These are phyloP conservation scores for Sebastiscus tertius DNA, from an alignment of 2,797 vertebrate genomes.

Conservation along the genomic window DNA sequence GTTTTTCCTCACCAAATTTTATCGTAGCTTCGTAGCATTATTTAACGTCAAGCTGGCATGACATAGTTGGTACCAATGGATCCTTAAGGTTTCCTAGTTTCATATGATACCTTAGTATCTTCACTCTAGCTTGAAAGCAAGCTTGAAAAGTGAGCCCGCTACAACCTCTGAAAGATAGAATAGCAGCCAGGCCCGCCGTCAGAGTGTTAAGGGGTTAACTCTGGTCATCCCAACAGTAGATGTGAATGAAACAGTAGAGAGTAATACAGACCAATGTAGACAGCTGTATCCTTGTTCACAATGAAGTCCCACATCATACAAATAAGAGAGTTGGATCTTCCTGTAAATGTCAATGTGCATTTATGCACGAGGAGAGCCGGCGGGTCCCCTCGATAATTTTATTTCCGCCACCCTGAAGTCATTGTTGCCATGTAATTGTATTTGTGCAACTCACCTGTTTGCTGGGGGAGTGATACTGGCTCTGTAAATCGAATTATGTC, in stretches of 20 bases:
- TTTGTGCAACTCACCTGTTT: conserved; percentile 81
- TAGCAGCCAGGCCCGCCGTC: too few relatives aligned
- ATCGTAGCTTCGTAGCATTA: too few relatives aligned
- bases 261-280: not conserved
- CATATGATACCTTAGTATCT: too few relatives aligned
- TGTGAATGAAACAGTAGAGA: conserved; percentile 9
- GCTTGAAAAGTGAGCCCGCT: too few relatives aligned
- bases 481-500: conserved; percentile 87
- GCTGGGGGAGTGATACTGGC: conserved; percentile 70
- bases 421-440: conserved; percentile 75
- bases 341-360: conserved; percentile 66
- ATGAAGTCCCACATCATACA: conserved; percentile 14
- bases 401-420: conserved; percentile 60
- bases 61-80: too few relatives aligned
- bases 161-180: too few relatives aligned
- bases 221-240: not conserved
- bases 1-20: too few relatives aligned
- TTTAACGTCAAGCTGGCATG: too few relatives aligned
- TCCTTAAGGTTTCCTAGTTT: too few relatives aligned
- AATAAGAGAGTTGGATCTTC: conserved; percentile 16
- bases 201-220: not conserved
- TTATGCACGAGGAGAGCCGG: conserved; percentile 39
- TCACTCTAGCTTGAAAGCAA: too few relatives aligned
- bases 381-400: conserved; percentile 41
- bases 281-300: conserved; percentile 17